phyloP scores from a whole-genome alignment of 2,113 vertebrate genomes.

The Psittacula cyanocephala region DNA sequence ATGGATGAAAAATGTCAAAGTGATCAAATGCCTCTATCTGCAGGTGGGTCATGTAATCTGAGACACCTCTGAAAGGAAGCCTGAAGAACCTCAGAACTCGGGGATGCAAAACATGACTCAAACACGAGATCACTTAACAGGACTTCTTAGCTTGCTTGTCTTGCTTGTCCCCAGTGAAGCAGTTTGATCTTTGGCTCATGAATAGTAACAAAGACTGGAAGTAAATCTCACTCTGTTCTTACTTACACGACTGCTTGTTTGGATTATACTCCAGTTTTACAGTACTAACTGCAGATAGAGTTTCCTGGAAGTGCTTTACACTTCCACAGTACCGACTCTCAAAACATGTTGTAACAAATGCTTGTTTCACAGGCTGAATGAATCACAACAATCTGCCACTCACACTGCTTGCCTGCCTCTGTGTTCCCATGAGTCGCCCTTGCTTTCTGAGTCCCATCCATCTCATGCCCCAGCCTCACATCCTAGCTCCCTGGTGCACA shows the following conservation, averaged over 20 bases:
- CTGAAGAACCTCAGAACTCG: neutral
- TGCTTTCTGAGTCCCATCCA: neutral
- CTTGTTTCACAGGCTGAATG: neutral
- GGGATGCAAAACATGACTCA: neutral
- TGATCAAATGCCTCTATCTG: slow-evolving; percentile 34
- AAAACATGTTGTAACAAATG: neutral
- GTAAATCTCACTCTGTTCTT: neutral
- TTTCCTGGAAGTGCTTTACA: neutral
- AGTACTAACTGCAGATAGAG: slow-evolving; percentile 42
- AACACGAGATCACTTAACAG: neutral
- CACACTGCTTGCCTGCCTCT: neutral
- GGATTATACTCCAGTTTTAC: neutral
- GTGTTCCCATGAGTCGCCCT: neutral
- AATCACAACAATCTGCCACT: neutral
- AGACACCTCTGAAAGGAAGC: neutral
- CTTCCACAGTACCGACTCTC: neutral
- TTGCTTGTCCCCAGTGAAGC: neutral
- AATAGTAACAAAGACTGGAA: neutral
- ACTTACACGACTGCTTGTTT: neutral
- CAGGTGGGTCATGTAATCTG: neutral
- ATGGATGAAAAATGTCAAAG: neutral
- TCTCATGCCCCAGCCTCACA: accelerated
- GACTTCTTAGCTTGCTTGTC: neutral
- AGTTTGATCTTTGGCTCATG: neutral
- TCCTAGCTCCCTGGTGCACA: neutral